These are phyloP conservation scores for Lordiphosa collinella DNA, from an alignment of 1,140 invertebrate genomes.

Conservation along the genomic window DNA sequence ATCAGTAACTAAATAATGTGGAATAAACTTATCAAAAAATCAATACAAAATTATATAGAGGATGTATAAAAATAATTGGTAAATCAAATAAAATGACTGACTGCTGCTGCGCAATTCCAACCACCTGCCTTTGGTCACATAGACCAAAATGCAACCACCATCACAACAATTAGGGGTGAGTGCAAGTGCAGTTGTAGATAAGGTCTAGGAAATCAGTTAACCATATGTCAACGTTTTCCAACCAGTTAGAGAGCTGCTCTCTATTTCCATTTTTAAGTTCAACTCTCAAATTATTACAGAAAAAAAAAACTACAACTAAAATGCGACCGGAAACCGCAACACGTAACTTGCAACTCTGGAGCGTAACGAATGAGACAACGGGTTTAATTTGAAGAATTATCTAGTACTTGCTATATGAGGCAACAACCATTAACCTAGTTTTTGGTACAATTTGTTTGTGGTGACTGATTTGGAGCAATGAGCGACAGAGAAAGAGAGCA, in stretches of 20 bases:
- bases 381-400: conserved; percentile 46
- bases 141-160: conserved; percentile 10
- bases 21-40: conserved; percentile 14
- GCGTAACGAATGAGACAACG: conserved; percentile 56
- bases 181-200: conserved; percentile 29
- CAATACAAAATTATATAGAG: conserved; percentile 13
- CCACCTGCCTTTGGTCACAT: conserved; percentile 56
- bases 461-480: conserved; percentile 16
- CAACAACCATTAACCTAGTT: conserved; percentile 59
- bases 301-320: conserved; percentile 22
- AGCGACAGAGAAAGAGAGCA: background rate
- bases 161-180: conserved; percentile 13
- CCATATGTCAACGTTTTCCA: conserved; percentile 25
- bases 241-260: conserved; percentile 8
- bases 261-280: conserved; percentile 48
- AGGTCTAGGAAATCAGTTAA: background rate
- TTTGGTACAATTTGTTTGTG: conserved; percentile 23
- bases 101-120: conserved; percentile 13
- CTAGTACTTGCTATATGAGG: conserved; percentile 37
- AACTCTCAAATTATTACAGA: conserved; percentile 14
- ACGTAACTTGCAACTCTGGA: conserved; percentile 31
- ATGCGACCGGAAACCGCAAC: conserved; percentile 53
- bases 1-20: conserved; percentile 12
- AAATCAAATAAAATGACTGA: conserved; percentile 31
- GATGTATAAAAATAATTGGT: background rate